Evolutionary conservation across 2,888 invertebrate genomes (phyloP).

Genomic region (Saturnia japonica): DNA sequence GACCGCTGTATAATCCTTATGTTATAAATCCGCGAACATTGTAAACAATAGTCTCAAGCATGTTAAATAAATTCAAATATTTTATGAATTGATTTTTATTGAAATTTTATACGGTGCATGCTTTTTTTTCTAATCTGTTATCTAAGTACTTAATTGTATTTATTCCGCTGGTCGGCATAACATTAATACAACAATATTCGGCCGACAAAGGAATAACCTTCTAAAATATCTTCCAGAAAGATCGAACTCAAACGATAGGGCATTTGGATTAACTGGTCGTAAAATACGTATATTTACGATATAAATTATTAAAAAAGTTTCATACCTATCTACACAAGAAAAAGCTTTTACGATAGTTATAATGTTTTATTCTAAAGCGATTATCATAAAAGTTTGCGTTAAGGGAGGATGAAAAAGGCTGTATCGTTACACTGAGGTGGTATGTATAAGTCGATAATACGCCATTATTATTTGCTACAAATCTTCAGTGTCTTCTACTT

Average conservation of each 20-base stretch:
- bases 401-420: background rate
- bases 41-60: no score
- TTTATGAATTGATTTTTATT: no score
- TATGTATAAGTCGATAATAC: background rate
- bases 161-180: no score
- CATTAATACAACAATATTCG: no score
- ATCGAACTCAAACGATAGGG: background rate
- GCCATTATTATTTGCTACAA: background rate
- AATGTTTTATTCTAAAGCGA: background rate
- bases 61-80: no score
- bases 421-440: background rate
- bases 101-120: no score
- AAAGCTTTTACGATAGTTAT: background rate
- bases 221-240: background rate
- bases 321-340: background rate
- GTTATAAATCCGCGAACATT: no score
- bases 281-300: conserved; percentile 3
- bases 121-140: no score
- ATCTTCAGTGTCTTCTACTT: no score
- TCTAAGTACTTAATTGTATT: no score
- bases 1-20: no score
- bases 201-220: background rate
- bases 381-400: background rate
- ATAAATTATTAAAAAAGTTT: background rate
- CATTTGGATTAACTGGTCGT: background rate